Evolutionary conservation across 2,113 vertebrate genomes (phyloP), one percentile per base, ranked within the genome.

Genomic region (Pseudorhombus dupliciocellatus): DNA sequence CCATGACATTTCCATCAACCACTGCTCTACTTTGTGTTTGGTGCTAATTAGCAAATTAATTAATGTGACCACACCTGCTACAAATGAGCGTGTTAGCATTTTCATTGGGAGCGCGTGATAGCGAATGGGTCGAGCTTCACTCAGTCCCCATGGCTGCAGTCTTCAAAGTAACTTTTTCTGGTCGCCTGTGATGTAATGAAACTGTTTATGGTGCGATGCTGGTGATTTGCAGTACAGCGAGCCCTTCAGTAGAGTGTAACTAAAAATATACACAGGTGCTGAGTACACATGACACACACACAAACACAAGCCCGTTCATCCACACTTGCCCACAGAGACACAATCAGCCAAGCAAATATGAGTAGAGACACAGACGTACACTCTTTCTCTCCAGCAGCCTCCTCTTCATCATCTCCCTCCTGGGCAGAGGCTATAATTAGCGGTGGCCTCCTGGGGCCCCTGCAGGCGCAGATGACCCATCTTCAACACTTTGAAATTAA

Each of bases 391-490:
- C 25, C 63, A 48, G 34, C 64, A 57, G 30, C 56, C 25, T 72
- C 78, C 75, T 73, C 75, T 71, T 72, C 73, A 71, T 77, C 68
- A 67, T 57, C 52, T 54, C 59, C 66, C 77, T 76, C 70, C 72
- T 52, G 66, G 75, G 69, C 28, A 50, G 40, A 70, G 46, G 59
- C 73, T 84, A 87, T 88, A 87, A 87, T 87, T 88, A 89, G 81
- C 37, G 1, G 15, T n/a, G 64, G 48, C 82, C 85, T 81, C 76
- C 51, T 8, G 80, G 80, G 80, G 48, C 66, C 77, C 53, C 73
- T 48, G 50, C 66, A 54, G 70, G 76, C 72, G 22, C 46, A 73
- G 53, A 77, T 82, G 80, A 84, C 83, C 77, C 84, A 60, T 60
- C 60, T 46, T 60, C 63, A 80, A 82, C 11, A 58, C 60, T 70